A percentile compares a stretch with the other conserved stretches of the same genome.
Conservation (phyloP, 2,797 vertebrate species). For the Nyctibius grandis region DNA sequence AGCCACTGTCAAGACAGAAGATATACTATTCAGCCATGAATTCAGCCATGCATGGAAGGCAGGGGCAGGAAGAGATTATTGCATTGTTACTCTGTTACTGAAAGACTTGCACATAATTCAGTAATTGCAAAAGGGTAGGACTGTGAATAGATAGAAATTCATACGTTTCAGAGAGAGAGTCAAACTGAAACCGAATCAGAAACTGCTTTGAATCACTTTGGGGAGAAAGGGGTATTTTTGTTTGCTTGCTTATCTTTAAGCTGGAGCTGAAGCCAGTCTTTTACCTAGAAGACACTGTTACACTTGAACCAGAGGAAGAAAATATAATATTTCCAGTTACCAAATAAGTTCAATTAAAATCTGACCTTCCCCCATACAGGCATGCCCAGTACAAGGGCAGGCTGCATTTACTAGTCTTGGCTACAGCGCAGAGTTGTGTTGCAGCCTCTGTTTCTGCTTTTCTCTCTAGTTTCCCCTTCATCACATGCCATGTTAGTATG, state of each 20-base stretch:
- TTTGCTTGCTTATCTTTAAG: background rate
- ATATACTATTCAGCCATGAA: background rate
- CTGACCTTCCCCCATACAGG: background rate
- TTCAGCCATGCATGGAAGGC: background rate
- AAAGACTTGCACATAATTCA: background rate
- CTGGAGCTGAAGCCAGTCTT: background rate
- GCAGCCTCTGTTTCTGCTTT: background rate
- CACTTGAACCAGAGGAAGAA: background rate
- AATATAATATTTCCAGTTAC: background rate
- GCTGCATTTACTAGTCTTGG: background rate
- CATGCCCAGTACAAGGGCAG: background rate
- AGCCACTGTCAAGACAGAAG: background rate
- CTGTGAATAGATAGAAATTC: background rate
- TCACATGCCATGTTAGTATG: rapidly evolving
- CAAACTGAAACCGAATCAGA: background rate
- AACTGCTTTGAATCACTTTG: background rate
- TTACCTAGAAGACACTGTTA: background rate
- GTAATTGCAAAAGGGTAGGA: background rate
- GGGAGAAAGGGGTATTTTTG: background rate
- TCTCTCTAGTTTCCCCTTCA: background rate
- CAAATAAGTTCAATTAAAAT: background rate
- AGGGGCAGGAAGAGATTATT: background rate
- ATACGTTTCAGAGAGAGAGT: background rate
- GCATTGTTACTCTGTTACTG: background rate
- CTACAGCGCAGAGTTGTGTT: background rate